These are phyloP conservation scores for Octonoba sinensis DNA, from an alignment of 2,888 invertebrate species.

Conservation along the genomic window DNA sequence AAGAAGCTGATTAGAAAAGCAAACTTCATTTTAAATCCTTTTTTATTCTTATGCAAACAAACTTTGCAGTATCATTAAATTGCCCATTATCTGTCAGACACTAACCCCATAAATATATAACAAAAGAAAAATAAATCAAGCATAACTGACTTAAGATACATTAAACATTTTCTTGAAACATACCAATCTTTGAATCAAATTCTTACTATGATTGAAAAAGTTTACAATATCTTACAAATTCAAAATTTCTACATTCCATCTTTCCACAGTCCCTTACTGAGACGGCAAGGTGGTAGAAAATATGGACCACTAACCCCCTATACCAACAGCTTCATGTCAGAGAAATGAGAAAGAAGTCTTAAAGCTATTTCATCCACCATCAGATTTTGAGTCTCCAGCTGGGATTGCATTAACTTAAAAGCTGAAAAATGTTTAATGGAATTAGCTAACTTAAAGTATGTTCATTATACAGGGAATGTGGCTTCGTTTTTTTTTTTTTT, in stretches of 20 bases:
- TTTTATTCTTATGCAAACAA: too few relatives aligned
- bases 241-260: conserved; percentile 11
- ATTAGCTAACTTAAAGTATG: conserved; percentile 4
- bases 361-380: conserved; percentile 37
- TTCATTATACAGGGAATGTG: too few relatives aligned
- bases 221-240: not conserved
- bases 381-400: conserved; percentile 34
- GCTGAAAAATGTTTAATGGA: conserved; percentile 40
- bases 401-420: conserved; percentile 32
- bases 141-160: conserved; percentile 7
- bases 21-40: too few relatives aligned
- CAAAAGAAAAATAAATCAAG: not conserved
- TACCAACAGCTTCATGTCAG: conserved; percentile 7
- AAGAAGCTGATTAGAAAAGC: too few relatives aligned
- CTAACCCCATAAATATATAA: not conserved
- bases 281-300: conserved; percentile 27
- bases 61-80: too few relatives aligned
- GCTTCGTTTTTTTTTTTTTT: too few relatives aligned
- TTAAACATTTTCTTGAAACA: not conserved
- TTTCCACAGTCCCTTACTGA: conserved; percentile 33
- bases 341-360: not conserved
- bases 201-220: not conserved
- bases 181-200: not conserved
- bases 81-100: too few relatives aligned
- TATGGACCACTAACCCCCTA: conserved; percentile 21